A percentile compares a stretch with the other conserved stretches of the same genome.
Evolutionary conservation across 2,888 invertebrate species (phyloP).

Genomic region (Drosophila sordidula): DNA sequence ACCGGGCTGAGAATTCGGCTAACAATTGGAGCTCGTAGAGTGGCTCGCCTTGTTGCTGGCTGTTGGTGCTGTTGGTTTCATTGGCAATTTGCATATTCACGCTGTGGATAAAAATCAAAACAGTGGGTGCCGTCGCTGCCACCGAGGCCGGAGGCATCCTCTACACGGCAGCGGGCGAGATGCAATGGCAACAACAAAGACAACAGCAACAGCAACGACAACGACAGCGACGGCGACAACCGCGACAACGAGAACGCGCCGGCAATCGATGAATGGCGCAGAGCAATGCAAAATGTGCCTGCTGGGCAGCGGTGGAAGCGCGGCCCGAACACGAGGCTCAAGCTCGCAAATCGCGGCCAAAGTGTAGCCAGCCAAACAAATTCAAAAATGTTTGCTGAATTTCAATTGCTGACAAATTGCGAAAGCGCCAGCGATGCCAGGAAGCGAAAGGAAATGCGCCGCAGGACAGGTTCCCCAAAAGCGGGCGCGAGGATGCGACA

Average conservation of each 20-base stretch:
- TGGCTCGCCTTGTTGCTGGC: conserved; percentile 44
- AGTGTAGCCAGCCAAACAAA: conserved; percentile 74
- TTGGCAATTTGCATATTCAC: conserved; percentile 76
- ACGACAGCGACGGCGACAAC: not conserved
- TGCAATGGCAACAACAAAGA: conserved; percentile 54
- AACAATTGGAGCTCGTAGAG: conserved; percentile 45
- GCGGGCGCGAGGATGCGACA: conserved; percentile 29
- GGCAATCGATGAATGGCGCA: conserved; percentile 65
- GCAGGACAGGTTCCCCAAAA: conserved; percentile 41
- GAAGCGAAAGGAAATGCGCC: conserved; percentile 41
- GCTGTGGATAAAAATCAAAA: conserved; percentile 81
- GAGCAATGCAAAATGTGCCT: conserved; percentile 79
- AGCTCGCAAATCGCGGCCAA: conserved; percentile 55
- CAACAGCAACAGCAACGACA: not conserved
- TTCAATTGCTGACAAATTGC: conserved; percentile 81
- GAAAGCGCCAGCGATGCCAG: conserved; percentile 50
- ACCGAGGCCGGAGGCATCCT: conserved; percentile 25
- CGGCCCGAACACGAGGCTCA: conserved; percentile 33
- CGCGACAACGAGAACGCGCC: conserved; percentile 25
- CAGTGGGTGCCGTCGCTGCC: conserved; percentile 66
- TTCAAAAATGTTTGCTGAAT: conserved; percentile 82
- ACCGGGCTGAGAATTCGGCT: conserved; percentile 28
- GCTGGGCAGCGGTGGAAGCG: conserved; percentile 67
- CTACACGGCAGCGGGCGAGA: conserved; percentile 32
- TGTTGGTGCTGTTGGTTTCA: conserved; percentile 28